Evolutionary conservation across 2,113 vertebrate species (phyloP), one percentile per base, ranked within the genome.

Genomic region (Silurus glanis): DNA sequence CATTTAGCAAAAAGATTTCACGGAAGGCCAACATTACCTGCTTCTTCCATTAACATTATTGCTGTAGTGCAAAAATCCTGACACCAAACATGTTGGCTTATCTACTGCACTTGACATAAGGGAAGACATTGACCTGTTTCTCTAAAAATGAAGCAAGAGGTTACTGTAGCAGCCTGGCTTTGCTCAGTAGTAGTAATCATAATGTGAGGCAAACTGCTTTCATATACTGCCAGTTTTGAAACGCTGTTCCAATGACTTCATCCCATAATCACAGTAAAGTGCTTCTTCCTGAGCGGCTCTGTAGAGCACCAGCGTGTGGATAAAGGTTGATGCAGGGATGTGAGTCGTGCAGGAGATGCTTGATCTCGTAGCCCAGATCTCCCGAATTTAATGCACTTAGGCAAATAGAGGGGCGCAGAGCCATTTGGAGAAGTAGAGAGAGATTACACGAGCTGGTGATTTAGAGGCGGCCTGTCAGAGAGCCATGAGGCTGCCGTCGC

Each of bases 341-440:
- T 86, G 89, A 89, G 89, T 92, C 80, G 87, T 79, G 62, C 37
- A 9, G 1, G 49, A 59, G 16, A 80, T 45, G 58, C 66, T 74
- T 80, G 66, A 69, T 69, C 78, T 23, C 21, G 21, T 12, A 51
- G 58, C 71, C 21, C 67, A 13, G 66, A 80, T 64, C 79, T 23
- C 85, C 88, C 82, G 76, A 62, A 93, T 90, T 93, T 93, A 94
- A 95, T 92, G 94, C 94, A 95, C 93, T 94, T 93, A 94, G 92
- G 93, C 92, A 94, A 93, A 95, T 94, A 92, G 90, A 90, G 90
- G 87, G 91, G 88, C 86, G 92, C 90, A 86, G 78, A 90, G 90
- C 92, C 93, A 93, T 95, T 94, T 94, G 93, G 91, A 91, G 93
- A 94, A 94, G 93, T 92, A 93, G 91, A 90, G 91, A 92, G 91